phyloP scores from a whole-genome alignment of 2,888 invertebrate species.

The Chesias legatella region DNA sequence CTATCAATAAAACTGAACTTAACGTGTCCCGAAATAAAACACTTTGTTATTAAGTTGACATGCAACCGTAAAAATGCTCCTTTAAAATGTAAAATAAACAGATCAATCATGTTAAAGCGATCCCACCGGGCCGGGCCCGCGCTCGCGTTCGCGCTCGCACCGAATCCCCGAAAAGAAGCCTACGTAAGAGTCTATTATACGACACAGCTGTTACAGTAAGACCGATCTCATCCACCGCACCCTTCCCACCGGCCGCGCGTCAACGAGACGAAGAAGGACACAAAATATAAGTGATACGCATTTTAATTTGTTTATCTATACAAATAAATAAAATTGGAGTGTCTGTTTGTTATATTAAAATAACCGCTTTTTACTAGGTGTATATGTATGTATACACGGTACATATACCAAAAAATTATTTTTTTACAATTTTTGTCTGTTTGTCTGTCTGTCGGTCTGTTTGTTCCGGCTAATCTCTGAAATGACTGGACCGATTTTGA shows the following conservation, averaged over 20 bases:
- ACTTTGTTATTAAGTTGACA: constrained; percentile 81
- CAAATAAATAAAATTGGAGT: no score
- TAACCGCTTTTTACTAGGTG: no score
- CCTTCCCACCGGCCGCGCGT: constrained; percentile 43
- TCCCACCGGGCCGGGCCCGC: constrained; percentile 79
- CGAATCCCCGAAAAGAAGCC: constrained; percentile 77
- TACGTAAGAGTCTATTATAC: constrained; percentile 79
- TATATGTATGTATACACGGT: no score
- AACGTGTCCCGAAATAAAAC: constrained; percentile 76
- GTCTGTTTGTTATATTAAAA: no score
- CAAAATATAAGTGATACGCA: constrained; percentile 69
- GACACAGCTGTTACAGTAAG: constrained; percentile 77
- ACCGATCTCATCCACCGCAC: constrained; percentile 59
- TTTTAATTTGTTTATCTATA: constrained; percentile 60
- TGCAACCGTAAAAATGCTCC: constrained; percentile 80
- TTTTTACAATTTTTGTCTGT: no score
- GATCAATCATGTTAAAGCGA: constrained; percentile 80
- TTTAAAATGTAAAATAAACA: constrained; percentile 81
- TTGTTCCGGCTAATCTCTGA: no score
- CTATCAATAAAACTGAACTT: constrained; percentile 79
- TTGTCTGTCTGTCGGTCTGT: no score
- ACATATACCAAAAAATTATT: no score
- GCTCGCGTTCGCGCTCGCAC: constrained; percentile 64
- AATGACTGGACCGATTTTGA: no score
- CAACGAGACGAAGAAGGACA: constrained; percentile 48